Base-by-base conservation (phyloP, 1,140 invertebrate species). In the Luehdorfia chinensis region DNA sequence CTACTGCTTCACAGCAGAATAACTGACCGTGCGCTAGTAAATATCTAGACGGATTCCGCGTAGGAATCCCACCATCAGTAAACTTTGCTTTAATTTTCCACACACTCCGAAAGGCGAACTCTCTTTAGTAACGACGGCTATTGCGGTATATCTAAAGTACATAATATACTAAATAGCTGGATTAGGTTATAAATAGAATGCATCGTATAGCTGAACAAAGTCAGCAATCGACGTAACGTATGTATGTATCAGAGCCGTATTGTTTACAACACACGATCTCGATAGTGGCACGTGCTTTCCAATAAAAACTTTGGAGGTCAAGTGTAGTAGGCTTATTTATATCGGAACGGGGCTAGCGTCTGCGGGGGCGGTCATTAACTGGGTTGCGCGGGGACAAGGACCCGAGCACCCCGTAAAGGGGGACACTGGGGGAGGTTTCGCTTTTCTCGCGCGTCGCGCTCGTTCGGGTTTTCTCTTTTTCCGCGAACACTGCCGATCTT, bases 251-350 rank as follows among this genome's bases (percentile, higher is more conserved):
- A 21, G 3, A 21, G n/a, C n/a, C 4, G n/a, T n/a, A 71, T 71
- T 75, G 74, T 79, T 79, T 79, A 80, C 71, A 70, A 70, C 57
- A 66, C 53, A 69, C 67, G 66, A 66, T 80, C 72, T 69, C 71
- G 56, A 65, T 66, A 69, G 62, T 59, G 66, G 71, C 78, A 77
- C 76, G 77, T 85, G 81, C 70, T 81, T 83, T 83, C 69, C 77
- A 79, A 85, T 83, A 83, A 85, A 84, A 85, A 83, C 77, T 83
- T 85, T 85, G 72, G 81, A 85, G 81, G 81, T 85, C 81, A 85
- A 85, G 81, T 85, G 81, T 85, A 85, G 78, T 83, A 79, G 78
- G 81, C 77, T 75, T 83, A 85, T 83, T 85, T 85, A 83, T 85
- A 85, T 85, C 75, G 65, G 61, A 74, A 76, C 76, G 76, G 76